phyloP scores from a whole-genome alignment of 2,888 invertebrate genomes.

The Erpobdella octoculata region DNA sequence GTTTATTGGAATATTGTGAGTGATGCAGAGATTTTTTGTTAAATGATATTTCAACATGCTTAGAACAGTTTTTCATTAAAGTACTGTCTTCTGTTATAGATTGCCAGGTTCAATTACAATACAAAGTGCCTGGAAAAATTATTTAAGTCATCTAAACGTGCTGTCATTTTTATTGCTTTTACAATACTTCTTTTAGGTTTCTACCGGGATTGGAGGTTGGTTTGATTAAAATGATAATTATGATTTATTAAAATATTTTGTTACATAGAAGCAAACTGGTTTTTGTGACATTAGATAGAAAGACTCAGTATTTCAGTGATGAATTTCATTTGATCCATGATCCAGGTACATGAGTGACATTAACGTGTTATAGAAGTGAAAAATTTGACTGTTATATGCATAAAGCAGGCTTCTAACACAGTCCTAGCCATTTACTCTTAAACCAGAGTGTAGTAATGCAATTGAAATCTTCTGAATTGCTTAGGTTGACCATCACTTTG shows the following conservation, averaged over 20 bases:
- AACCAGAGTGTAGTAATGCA: too few species aligned
- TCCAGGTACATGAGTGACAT: too few species aligned
- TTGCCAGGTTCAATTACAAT: conserved; percentile 29
- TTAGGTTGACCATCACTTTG: too few species aligned
- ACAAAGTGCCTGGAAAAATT: conserved; percentile 20
- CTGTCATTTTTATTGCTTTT: conserved; percentile 27
- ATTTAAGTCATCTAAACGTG: conserved; percentile 19
- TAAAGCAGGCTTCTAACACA: too few species aligned
- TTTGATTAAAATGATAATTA: neutral
- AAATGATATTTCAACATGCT: neutral
- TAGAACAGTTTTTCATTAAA: neutral
- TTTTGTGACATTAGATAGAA: too few species aligned
- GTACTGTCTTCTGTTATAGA: conserved; percentile 17
- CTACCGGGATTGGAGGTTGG: conserved; percentile 30
- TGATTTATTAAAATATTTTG: neutral
- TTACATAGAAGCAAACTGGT: neutral
- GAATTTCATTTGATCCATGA: too few species aligned
- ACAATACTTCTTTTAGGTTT: conserved; percentile 28
- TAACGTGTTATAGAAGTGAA: too few species aligned
- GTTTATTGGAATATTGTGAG: conserved; percentile 34
- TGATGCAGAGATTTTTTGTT: neutral
- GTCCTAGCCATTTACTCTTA: too few species aligned
- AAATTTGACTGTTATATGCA: too few species aligned
- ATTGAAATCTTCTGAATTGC: too few species aligned
- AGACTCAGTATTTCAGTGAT: too few species aligned